Conservation (phyloP, 1,140 invertebrate species). For the Meloidogyne hapla region DNA sequence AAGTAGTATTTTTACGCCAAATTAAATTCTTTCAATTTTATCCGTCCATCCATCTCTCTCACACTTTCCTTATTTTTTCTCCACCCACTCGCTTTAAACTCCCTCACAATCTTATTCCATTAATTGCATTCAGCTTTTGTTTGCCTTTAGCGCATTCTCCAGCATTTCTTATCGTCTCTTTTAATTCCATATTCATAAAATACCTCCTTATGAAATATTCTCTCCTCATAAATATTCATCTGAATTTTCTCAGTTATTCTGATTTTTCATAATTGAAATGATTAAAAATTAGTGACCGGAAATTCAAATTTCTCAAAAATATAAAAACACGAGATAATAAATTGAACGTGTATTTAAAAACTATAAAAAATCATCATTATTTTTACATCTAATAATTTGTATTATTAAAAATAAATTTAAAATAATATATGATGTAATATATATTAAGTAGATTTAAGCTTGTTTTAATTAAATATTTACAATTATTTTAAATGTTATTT, state of each 20-base stretch:
- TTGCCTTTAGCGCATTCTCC: not conserved
- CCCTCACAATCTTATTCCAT: not conserved
- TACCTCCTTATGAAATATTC: not conserved
- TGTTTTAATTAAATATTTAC: no score
- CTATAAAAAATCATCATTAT: no score
- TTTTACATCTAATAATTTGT: no score
- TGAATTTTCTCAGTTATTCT: not conserved
- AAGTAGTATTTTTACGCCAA: not conserved
- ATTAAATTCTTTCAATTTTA: not conserved
- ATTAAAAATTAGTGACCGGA: no score
- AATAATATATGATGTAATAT: no score
- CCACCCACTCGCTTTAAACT: not conserved
- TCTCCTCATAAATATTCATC: not conserved
- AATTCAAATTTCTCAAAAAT: no score
- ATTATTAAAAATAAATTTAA: no score
- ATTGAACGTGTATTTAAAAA: no score
- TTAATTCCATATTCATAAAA: not conserved
- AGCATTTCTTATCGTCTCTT: not conserved
- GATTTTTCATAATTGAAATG: no score
- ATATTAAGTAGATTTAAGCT: no score
- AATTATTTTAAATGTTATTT: not conserved
- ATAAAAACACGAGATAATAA: no score
- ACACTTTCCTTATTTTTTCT: not conserved
- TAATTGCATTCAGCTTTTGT: conserved; percentile 5
- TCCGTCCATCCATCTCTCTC: not conserved